A percentile compares a stretch with the other conserved stretches of the same genome.
These are phyloP conservation scores for Stenodema calcarata DNA, from an alignment of 2,888 invertebrate genomes.

Conservation along the genomic window DNA sequence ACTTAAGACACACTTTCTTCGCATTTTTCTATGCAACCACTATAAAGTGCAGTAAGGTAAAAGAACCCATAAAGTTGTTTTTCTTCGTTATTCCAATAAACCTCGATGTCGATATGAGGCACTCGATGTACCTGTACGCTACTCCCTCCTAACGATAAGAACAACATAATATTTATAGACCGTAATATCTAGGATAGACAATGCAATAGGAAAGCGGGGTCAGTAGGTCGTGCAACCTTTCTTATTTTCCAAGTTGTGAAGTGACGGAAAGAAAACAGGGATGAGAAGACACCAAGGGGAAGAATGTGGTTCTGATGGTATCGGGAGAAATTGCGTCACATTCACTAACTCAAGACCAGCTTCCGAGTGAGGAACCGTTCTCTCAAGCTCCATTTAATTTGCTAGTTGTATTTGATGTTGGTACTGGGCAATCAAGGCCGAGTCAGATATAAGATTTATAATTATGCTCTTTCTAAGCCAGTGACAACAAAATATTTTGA, in stretches of 20 bases:
- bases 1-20: too few species aligned
- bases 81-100: neutral
- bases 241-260: neutral
- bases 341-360: neutral
- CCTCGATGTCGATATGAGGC: neutral
- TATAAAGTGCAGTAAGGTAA: too few species aligned
- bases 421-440: too few species aligned
- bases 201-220: neutral
- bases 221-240: neutral
- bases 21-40: too few species aligned
- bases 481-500: too few species aligned
- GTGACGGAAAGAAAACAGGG: neutral
- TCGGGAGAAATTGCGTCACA: neutral
- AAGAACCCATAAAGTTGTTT: neutral
- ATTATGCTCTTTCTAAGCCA: too few species aligned
- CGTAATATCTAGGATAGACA: neutral
- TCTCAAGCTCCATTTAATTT: too few species aligned
- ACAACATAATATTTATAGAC: neutral
- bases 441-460: too few species aligned
- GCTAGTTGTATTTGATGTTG: too few species aligned
- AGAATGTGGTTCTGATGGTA: neutral
- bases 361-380: neutral
- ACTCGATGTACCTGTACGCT: neutral
- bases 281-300: neutral
- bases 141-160: neutral